Conservation (phyloP, 23 tunicate species). For the Styela clava region DNA sequence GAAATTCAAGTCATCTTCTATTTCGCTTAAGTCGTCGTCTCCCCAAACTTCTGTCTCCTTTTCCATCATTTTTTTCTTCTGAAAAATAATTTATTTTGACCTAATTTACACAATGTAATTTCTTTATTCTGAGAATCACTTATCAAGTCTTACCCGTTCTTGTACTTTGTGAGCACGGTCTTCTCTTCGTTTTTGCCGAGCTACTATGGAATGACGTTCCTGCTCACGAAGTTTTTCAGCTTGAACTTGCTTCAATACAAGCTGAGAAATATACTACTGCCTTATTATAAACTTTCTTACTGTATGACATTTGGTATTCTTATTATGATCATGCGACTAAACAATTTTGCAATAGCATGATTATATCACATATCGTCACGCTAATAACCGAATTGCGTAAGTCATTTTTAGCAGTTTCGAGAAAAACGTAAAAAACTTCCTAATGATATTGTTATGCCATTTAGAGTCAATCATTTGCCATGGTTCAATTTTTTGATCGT, state of each 20-base stretch:
- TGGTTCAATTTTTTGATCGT: too few species aligned
- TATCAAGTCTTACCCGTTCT: neutral
- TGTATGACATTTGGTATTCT: too few species aligned
- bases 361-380: too few species aligned
- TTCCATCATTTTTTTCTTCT: constrained; percentile 16
- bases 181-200: constrained; percentile 15
- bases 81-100: constrained; percentile 2
- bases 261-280: too few species aligned
- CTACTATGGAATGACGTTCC: neutral
- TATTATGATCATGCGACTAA: too few species aligned
- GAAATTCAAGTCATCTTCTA: constrained; percentile 7
- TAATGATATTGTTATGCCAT: too few species aligned
- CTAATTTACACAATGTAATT: neutral
- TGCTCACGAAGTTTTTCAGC: constrained; percentile 13
- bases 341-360: too few species aligned
- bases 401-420: too few species aligned
- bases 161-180: constrained; percentile 12
- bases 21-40: constrained; percentile 19
- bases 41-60: neutral
- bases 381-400: too few species aligned
- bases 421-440: too few species aligned
- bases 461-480: too few species aligned
- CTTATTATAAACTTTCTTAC: too few species aligned
- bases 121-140: neutral
- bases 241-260: constrained; percentile 4